Base-by-base conservation (phyloP, 2,113 vertebrate species). In the Peucedramus taeniatus region DNA sequence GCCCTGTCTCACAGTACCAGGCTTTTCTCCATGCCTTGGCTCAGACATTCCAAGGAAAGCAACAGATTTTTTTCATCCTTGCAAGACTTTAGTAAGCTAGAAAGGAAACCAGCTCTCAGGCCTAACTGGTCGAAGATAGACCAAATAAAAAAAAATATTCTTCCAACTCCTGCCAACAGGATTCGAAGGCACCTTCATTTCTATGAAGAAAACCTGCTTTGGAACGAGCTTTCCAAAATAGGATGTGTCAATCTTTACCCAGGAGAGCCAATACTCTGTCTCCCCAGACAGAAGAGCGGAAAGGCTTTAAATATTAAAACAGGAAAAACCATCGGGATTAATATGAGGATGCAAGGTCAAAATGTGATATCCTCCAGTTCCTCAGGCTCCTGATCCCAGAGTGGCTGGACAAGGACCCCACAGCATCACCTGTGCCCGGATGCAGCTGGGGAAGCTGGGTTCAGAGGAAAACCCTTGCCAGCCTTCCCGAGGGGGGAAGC, bases 291-390 rank as follows among this genome's bases (percentile, higher is more conserved):
- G 76, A 79, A 86, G 35, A 95, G 78, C 0, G 0, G 60, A 84
- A 94, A 89, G 44, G 71, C 56, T 96, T 92, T 78, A 92, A 71
- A 95, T 76, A 93, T 9, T 85, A 88, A 64, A 84, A 59, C 63
- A 77, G 80, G 74, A 95, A 94, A 66, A 82, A 40, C 57, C 56
- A 44, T 83, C 3, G 6, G 64, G 69, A 94, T 92, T 94, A 66
- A 64, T 76, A 75, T 1, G 28, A 93, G 63, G 69, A 87, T 79
- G 68, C 65, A 88, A 89, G 88, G 76, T 81, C 91, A 94, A 80
- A 91, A 76, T 20, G 37, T 8, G 3, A 23, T 20, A 68, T 74
- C 65, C 82, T 72, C 30, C 42, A 59, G 50, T 87, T 92, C 88
- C 85, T n/a, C 64, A 49, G 75, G 68, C 77, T 93, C 37, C 56